Evolutionary conservation across 1,140 invertebrate species (phyloP).

Genomic region (Coenobita brevimanus): DNA sequence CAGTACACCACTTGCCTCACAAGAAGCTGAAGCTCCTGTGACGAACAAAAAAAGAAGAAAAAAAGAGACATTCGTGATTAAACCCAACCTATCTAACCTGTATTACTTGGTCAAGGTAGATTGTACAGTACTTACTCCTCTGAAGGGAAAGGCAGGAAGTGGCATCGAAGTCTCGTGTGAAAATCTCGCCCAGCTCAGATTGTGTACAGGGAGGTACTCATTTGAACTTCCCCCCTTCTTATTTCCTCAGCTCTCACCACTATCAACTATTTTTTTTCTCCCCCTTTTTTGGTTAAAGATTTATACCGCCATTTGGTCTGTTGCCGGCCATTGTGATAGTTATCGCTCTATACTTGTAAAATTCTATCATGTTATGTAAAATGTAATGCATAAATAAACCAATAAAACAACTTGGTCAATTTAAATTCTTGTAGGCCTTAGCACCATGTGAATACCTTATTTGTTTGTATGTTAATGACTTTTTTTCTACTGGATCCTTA

Average conservation of each 20-base stretch:
- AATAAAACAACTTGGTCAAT: constrained; percentile 63
- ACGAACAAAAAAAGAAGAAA: too few species aligned
- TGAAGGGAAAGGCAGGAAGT: neutral
- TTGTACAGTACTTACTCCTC: too few species aligned
- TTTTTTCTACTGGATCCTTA: too few species aligned
- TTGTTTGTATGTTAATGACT: too few species aligned
- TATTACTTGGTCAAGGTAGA: too few species aligned
- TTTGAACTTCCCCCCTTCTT: constrained; percentile 7
- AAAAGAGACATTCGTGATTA: too few species aligned
- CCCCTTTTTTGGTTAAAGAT: constrained; percentile 37
- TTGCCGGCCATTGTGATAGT: constrained; percentile 69
- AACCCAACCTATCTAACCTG: too few species aligned
- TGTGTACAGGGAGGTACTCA: constrained; percentile 38
- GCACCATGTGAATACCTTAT: too few species aligned
- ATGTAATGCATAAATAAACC: constrained; percentile 69
- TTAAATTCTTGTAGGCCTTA: constrained; percentile 25
- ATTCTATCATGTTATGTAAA: constrained; percentile 70
- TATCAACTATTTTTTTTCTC: constrained; percentile 25
- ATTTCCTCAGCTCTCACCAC: constrained; percentile 45
- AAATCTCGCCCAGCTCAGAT: constrained; percentile 11
- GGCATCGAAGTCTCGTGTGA: neutral
- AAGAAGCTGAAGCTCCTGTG: too few species aligned
- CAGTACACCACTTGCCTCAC: too few species aligned
- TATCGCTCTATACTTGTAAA: constrained; percentile 69
- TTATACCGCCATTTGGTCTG: constrained; percentile 61